Conservation (phyloP, 2,113 vertebrate species). For the Ginglymostoma cirratum region DNA sequence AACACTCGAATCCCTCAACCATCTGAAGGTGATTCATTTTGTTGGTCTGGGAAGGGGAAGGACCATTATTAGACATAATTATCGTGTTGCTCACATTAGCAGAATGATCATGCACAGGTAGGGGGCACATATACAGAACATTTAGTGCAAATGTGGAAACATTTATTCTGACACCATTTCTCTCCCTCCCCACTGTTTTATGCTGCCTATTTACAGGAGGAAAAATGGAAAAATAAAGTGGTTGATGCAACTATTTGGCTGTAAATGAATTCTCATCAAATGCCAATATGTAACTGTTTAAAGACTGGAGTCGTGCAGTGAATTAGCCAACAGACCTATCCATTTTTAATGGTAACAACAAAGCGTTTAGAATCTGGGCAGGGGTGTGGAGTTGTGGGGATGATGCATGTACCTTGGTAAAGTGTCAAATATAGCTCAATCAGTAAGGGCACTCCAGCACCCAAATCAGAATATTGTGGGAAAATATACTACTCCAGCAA, state of each 20-base stretch:
- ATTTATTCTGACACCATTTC: background rate
- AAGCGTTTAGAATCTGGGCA: background rate
- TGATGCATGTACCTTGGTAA: background rate
- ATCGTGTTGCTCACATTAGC: background rate
- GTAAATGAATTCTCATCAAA: background rate
- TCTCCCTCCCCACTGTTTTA: background rate
- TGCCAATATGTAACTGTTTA: background rate
- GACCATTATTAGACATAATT: background rate
- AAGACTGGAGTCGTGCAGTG: background rate
- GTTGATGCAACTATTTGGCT: slow-evolving; percentile 22
- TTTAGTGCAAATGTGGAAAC: slow-evolving; percentile 23
- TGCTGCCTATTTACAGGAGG: background rate
- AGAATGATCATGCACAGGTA: background rate
- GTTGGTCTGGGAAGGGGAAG: background rate
- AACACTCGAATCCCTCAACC: background rate
- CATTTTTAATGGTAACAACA: background rate
- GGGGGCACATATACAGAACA: background rate
- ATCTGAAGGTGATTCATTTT: background rate
- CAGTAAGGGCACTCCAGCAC: background rate
- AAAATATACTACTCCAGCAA: background rate
- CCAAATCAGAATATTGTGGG: background rate
- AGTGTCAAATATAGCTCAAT: background rate
- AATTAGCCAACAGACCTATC: background rate
- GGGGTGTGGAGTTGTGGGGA: too few species aligned
- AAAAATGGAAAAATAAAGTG: background rate